A percentile compares a stretch with the other conserved stretches of the same genome.
Conservation (phyloP, 2,113 vertebrate species). For the Pristiophorus japonicus region DNA sequence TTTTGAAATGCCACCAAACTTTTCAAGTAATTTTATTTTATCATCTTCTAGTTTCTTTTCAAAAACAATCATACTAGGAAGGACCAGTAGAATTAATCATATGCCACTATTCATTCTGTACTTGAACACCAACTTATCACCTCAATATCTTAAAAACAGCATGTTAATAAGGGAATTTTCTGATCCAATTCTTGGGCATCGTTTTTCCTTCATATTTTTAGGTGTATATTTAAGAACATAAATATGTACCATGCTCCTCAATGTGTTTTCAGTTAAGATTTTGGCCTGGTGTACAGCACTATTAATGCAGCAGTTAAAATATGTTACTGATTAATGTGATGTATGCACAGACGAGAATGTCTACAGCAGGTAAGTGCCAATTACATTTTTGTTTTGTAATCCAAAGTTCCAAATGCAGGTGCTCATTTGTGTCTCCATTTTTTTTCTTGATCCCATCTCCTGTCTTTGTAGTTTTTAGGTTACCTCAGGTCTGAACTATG, state of each 20-base stretch:
- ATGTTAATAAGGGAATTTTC: constrained; percentile 34
- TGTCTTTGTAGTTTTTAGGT: not conserved
- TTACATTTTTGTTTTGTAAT: constrained; percentile 2
- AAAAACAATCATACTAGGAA: not conserved
- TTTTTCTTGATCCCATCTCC: not conserved
- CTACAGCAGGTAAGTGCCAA: constrained; percentile 23
- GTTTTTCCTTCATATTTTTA: not conserved
- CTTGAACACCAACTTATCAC: constrained; percentile 36
- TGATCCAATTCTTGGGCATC: not conserved
- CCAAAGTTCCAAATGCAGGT: not conserved
- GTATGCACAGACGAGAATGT: not conserved
- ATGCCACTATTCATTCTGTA: not conserved
- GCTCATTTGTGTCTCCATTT: not conserved
- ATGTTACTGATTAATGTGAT: constrained; percentile 17
- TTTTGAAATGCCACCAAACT: not conserved
- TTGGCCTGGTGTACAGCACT: not conserved
- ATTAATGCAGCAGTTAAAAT: not conserved
- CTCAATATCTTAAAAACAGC: constrained; percentile 27
- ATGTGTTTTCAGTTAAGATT: not conserved
- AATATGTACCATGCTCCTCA: not conserved
- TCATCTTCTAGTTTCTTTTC: not conserved
- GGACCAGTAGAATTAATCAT: not conserved
- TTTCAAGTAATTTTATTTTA: not conserved
- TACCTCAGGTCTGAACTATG: not conserved
- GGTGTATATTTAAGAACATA: not conserved